These are phyloP conservation scores for Cabera pusaria DNA, from an alignment of 2,888 invertebrate genomes.

Conservation along the genomic window DNA sequence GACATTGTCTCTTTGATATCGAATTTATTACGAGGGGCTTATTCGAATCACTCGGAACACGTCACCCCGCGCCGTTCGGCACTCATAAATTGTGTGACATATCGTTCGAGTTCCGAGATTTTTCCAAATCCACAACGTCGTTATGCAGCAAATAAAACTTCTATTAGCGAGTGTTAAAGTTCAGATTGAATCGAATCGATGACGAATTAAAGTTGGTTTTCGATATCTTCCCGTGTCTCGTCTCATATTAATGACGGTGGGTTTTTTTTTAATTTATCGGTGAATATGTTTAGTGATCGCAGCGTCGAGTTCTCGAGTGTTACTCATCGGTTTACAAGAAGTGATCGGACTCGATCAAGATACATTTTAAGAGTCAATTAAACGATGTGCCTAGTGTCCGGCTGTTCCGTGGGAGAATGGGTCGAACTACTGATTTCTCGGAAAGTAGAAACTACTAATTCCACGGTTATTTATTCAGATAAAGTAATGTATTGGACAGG, in stretches of 20 bases:
- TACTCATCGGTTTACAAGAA: conserved; percentile 49
- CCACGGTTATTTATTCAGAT: conserved; percentile 18
- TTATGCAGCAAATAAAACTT: conserved; percentile 34
- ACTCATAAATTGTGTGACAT: conserved; percentile 78
- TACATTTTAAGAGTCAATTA: conserved; percentile 45
- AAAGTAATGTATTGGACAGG: conserved; percentile 18
- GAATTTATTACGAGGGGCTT: conserved; percentile 67
- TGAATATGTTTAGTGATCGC: conserved; percentile 50
- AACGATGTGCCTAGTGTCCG: conserved; percentile 33
- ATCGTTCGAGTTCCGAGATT: conserved; percentile 68
- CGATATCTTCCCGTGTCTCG: conserved; percentile 59
- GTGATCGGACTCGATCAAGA: conserved; percentile 41
- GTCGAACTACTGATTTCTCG: conserved; percentile 11
- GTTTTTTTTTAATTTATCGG: conserved; percentile 67
- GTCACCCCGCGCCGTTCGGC: conserved; percentile 61
- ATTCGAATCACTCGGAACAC: conserved; percentile 66
- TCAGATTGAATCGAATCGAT: conserved; percentile 35
- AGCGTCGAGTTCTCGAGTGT: conserved; percentile 42
- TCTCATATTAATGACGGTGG: conserved; percentile 69
- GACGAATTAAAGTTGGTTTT: conserved; percentile 41
- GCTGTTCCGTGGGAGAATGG: conserved; percentile 28
- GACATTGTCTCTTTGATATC: conserved; percentile 74
- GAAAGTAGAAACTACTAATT: conserved; percentile 22
- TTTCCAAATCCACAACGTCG: conserved; percentile 49
- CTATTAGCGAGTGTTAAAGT: conserved; percentile 44